Conservation (phyloP, 1,140 invertebrate species). For the Euglossa dilemma region DNA sequence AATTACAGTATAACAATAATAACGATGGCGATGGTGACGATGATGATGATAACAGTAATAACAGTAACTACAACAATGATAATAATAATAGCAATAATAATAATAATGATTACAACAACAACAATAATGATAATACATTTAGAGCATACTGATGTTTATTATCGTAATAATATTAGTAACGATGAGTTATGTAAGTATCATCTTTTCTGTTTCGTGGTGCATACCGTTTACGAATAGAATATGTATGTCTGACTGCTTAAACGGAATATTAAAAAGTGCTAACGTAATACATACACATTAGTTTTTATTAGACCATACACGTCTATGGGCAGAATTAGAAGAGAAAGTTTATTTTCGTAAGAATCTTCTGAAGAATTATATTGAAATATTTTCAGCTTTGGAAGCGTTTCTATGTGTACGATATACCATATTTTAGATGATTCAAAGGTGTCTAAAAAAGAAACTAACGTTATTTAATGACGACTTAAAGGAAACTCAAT, state of each 20-base stretch:
- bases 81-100: conserved; percentile 5
- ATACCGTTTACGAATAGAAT: conserved; percentile 73
- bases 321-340: background rate
- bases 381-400: background rate
- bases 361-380: background rate
- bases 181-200: conserved; percentile 60
- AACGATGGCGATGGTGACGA: background rate
- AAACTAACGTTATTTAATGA: too few relatives aligned
- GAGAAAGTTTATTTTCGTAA: background rate
- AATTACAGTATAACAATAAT: background rate
- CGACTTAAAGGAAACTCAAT: background rate
- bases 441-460: background rate
- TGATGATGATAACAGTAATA: background rate
- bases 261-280: conserved; percentile 70
- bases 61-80: conserved; percentile 4
- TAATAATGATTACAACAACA: conserved; percentile 1
- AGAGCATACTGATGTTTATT: conserved; percentile 80
- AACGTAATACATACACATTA: conserved; percentile 43
- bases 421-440: background rate
- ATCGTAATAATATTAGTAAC: conserved; percentile 76
- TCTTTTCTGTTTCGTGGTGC: conserved; percentile 34
- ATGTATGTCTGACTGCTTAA: conserved; percentile 72
- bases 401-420: background rate
- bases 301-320: conserved; percentile 32
- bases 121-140: conserved; percentile 68